phyloP scores from a whole-genome alignment of 2,797 vertebrate species.

The Melanotaenia trifasciata region DNA sequence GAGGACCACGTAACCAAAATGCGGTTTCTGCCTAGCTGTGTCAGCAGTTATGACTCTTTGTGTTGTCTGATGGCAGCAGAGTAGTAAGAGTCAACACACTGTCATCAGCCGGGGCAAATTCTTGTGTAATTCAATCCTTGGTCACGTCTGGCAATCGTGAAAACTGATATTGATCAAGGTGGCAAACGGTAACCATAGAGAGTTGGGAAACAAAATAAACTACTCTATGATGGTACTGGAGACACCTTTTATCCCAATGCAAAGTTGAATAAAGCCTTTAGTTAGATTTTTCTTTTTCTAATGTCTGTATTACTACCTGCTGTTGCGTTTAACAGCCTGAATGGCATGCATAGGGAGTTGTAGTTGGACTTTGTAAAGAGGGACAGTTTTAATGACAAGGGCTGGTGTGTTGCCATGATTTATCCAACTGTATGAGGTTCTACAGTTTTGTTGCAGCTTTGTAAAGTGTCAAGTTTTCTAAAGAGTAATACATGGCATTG shows the following conservation, averaged over 20 bases:
- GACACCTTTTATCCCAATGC: background rate
- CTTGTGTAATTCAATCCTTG: conserved; percentile 68
- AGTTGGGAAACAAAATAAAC: conserved; percentile 25
- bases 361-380: conserved; percentile 6
- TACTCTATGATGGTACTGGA: background rate
- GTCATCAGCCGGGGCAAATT: conserved; percentile 43
- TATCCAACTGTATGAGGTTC: background rate
- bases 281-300: background rate
- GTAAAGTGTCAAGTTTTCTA: background rate
- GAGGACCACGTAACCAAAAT: conserved; percentile 16
- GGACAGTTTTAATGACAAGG: conserved; percentile 2
- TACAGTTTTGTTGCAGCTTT: background rate
- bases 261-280: background rate
- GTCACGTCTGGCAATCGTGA: conserved; percentile 66
- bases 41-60: conserved; percentile 51
- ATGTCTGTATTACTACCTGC: background rate
- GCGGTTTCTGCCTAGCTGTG: conserved; percentile 28
- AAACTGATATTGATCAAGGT: conserved; percentile 75
- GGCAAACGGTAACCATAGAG: conserved; percentile 73
- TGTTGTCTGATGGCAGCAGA: conserved; percentile 28
- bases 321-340: background rate
- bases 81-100: conserved; percentile 30
- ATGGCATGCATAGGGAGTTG: conserved; percentile 2
- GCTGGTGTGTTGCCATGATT: background rate
- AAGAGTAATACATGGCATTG: background rate